Conservation (phyloP, 2,888 invertebrate genomes). For the Agrochola lota region DNA sequence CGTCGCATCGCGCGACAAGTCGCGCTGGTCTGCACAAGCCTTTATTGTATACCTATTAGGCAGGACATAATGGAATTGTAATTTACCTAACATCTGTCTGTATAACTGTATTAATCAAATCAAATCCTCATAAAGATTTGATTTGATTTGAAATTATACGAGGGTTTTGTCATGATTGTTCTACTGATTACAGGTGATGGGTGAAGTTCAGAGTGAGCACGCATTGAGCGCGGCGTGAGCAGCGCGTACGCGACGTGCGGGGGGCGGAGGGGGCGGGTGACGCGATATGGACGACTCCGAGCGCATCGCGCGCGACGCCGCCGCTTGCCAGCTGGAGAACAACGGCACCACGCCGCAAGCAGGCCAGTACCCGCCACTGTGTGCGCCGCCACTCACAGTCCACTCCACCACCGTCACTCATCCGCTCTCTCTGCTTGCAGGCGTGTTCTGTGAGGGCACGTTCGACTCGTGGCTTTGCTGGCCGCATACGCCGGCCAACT, state of each 20-base stretch:
- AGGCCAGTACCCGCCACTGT: conserved; percentile 69
- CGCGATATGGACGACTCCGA: conserved; percentile 81
- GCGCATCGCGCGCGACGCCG: conserved; percentile 79
- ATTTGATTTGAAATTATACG: neutral
- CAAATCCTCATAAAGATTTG: too few relatives aligned
- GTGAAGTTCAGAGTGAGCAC: neutral
- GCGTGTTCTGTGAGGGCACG: conserved; percentile 92
- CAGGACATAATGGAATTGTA: too few relatives aligned
- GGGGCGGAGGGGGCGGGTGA: conserved; percentile 1
- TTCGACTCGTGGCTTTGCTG: conserved; percentile 96
- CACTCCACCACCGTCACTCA: neutral
- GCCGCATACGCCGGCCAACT: conserved; percentile 93
- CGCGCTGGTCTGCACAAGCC: too few relatives aligned
- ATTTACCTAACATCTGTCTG: too few relatives aligned
- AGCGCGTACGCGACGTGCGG: neutral
- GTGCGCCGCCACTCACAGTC: conserved; percentile 61
- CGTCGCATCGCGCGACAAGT: too few relatives aligned
- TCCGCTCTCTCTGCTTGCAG: conserved; percentile 77
- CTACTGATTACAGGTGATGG: conserved; percentile 38
- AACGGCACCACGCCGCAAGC: conserved; percentile 75
- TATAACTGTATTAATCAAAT: too few relatives aligned
- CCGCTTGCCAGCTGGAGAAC: conserved; percentile 75
- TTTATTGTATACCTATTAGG: too few relatives aligned
- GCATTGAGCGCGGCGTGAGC: conserved; percentile 11
- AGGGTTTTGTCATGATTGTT: conserved; percentile 11